Percentiles rank a stretch among this genome's conserved stretches.
Evolutionary conservation across 2,888 invertebrate genomes (phyloP).

Genomic region (Neuroscelio doddi): DNA sequence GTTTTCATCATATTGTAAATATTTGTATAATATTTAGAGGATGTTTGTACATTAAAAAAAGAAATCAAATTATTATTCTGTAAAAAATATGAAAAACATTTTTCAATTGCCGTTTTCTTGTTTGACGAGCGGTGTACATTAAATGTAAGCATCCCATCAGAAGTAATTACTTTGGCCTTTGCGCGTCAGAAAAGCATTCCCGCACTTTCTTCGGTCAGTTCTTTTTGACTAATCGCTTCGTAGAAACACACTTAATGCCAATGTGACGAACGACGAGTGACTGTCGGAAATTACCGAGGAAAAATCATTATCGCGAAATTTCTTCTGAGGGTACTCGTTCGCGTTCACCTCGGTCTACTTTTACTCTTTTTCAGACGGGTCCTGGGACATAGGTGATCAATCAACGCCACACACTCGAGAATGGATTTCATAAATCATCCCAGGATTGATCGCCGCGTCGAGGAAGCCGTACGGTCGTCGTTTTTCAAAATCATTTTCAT

Average conservation of each 20-base stretch:
- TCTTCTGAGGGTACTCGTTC: constrained; percentile 8
- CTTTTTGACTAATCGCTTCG: constrained; percentile 9
- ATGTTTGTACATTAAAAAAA: no score
- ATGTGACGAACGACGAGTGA: constrained; percentile 8
- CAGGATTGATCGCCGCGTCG: constrained; percentile 31
- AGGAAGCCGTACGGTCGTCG: constrained; percentile 2
- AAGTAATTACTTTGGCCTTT: neutral
- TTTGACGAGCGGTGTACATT: neutral
- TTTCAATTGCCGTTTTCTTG: neutral
- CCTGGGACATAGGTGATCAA: constrained; percentile 29
- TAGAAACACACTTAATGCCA: constrained; percentile 3
- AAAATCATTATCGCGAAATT: constrained; percentile 16
- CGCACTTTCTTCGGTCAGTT: constrained; percentile 2
- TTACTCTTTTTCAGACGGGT: neutral
- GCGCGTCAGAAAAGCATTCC: constrained; percentile 3
- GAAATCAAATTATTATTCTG: no score
- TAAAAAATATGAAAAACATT: no score
- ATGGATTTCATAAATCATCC: constrained; percentile 46
- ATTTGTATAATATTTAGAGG: no score
- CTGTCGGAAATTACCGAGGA: constrained; percentile 12
- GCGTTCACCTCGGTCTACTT: constrained; percentile 8
- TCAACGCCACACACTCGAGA: constrained; percentile 43
- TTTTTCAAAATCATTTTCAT: constrained; percentile 7
- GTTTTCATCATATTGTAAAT: no score
- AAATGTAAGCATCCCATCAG: neutral